Evolutionary conservation across 2,113 vertebrate species (phyloP).

Genomic region (Marmota flaviventris): DNA sequence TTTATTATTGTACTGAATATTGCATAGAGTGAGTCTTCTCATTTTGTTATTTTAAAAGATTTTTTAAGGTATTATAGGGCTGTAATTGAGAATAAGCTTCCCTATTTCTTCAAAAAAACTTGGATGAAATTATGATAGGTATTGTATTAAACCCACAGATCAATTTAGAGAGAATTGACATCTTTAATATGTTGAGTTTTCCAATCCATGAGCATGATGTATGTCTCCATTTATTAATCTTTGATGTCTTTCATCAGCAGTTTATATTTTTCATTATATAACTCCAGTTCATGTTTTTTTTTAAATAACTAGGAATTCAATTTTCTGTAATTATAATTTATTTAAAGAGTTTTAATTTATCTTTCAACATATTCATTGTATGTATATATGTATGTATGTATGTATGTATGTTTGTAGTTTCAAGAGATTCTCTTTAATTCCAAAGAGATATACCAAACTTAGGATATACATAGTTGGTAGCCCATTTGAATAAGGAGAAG

Average conservation of each 20-base stretch:
- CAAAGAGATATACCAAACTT: not conserved
- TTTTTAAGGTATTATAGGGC: not conserved
- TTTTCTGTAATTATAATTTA: not conserved
- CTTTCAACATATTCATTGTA: not conserved
- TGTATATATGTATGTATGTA: too few relatives aligned
- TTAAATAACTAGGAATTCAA: not conserved
- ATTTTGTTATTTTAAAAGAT: slow-evolving; percentile 2
- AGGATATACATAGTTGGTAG: not conserved
- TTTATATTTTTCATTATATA: not conserved
- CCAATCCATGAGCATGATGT: not conserved
- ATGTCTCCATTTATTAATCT: not conserved
- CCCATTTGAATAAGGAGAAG: not conserved
- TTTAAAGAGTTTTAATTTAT: not conserved
- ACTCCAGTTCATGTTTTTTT: not conserved
- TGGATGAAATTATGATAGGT: not conserved
- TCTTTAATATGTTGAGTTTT: not conserved
- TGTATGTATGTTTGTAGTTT: not conserved
- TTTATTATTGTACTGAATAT: not conserved
- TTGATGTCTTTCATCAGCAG: not conserved
- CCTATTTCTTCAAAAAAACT: not conserved
- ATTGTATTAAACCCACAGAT: not conserved
- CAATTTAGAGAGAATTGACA: not conserved
- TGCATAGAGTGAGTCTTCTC: not conserved
- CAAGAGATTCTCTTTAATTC: slow-evolving; percentile 23
- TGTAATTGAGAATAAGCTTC: not conserved